Percentiles rank a stretch among this genome's conserved stretches.
Conservation (phyloP, 2,113 vertebrate genomes). For the Erythrolamprus reginae region DNA sequence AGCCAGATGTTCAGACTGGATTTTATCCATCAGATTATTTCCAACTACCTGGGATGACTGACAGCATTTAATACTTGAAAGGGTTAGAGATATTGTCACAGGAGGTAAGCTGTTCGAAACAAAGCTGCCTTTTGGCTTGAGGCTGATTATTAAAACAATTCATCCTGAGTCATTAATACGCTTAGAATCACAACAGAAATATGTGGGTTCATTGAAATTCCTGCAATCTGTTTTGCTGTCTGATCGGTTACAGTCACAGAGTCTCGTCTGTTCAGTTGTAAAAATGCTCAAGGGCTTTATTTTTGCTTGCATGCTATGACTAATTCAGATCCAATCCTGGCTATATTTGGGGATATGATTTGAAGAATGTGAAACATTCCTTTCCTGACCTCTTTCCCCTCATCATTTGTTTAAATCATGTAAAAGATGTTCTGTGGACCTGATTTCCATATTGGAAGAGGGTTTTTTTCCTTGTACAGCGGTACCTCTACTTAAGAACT, state of each 20-base stretch:
- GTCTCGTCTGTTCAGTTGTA: background rate
- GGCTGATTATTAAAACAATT: background rate
- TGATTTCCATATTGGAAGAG: background rate
- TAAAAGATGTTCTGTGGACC: background rate
- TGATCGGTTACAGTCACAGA: background rate
- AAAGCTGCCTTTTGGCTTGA: background rate
- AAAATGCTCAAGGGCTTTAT: background rate
- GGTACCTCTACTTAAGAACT: no score
- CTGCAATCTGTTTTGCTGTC: background rate
- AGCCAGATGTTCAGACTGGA: background rate
- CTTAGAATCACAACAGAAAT: background rate
- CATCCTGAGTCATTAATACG: background rate
- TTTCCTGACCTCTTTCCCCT: background rate
- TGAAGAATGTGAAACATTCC: background rate
- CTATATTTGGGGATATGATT: background rate
- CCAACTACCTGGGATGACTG: background rate
- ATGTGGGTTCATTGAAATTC: background rate
- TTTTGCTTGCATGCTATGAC: background rate
- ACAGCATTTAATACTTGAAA: background rate
- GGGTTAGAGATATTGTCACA: background rate
- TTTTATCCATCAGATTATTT: background rate
- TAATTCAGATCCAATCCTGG: background rate
- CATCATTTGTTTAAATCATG: background rate
- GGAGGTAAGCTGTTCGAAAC: background rate
- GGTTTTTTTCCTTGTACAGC: background rate